Base-by-base conservation (phyloP, 2,797 vertebrate genomes). In the Lagorchestes hirsutus region DNA sequence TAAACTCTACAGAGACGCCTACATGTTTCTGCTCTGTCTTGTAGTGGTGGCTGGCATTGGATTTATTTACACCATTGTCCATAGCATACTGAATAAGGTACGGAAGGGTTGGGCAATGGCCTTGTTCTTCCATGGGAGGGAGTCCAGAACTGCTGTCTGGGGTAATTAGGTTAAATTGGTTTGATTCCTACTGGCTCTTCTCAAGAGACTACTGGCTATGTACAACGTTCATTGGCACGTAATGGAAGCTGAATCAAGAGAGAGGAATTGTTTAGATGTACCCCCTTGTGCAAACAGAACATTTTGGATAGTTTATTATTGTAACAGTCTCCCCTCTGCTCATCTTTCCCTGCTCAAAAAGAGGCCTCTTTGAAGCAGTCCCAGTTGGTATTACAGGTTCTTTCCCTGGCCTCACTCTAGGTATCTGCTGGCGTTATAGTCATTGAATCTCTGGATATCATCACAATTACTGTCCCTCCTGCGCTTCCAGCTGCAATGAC, bases 381-480 rank as follows among this genome's bases (percentile, higher is more conserved):
- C 24, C 40, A 3, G 29, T 10, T 1, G 0, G 1, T 31, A 93
- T 97, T 52, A 96, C 31, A 40, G 96, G 94, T 95, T 27, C 95
- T 96, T 97, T 95, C n/a, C 18, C 8, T 97, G 55, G 97, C 16
- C 87, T 90, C 55, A 0, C 93, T 97, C 14, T 98, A 99, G 99
- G 99, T 99, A 97, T 96, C 99, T 90, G 98, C 98, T 91, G 98
- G 98, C 54, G 99, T 98, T 94, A 99, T 99, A 98, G 98, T 99
- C 97, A 99, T 99, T 0, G 99, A 99, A 97, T 99, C 99, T 91
- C 98, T 99, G 96, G 99, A 99, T 98, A 99, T 99, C 55, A 99
- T 99, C 98, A 99, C 99, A 93, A 99, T 99, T 98, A 99, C 99
- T 0, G 99, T 99, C 96, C 99, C 99, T 55, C 99, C 99, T 12